Base-by-base conservation (phyloP, 2,888 invertebrate genomes). In the Lydus trimaculatus region DNA sequence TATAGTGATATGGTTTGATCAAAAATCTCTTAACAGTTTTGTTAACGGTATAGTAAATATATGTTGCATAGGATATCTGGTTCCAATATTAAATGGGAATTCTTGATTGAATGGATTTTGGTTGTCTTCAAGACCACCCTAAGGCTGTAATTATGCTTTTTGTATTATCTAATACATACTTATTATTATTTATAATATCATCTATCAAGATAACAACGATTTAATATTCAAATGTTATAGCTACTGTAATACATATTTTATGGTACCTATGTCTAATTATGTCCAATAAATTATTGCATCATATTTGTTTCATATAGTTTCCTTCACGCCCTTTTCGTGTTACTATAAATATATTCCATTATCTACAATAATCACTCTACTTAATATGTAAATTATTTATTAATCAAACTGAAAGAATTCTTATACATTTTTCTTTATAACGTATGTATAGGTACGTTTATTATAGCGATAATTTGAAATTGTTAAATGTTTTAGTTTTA, bases 221-320 rank as follows among this genome's bases (percentile, higher is more conserved):
- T 48, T 48, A 48, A 20, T 48, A 48, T 48, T 48, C 48, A 48
- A 48, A 48, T 48, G 9, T 20, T 43, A 48, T 39, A 15, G 66
- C 67, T 67, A 67, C 67, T 52, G 67, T 31, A 67, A 36, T 48
- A 59, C 66, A 66, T 66, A 66, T 66, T 66, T 66, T 59, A 66
- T 58, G 25, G 58, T 59, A 20, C 31, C 20, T 15, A 63, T 66
- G 48, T 66, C 66, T 59, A 58, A 66, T 66, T 66, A 66, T 66
- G 66, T 59, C 66, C 62, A 66, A 66, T 66, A 66, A 66, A 66
- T 66, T 48, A 48, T 48, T 48, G 20, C 48, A 20, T 20, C 48
- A 11, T 48, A 48, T 48, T 48, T 20, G 48, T 20, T 48, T 8
- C 17, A 23, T 20, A 48, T 48, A 48, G 9, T 48, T 9, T 48